phyloP scores from a whole-genome alignment of 1,140 invertebrate species.

The Proctacanthus coquilletti region DNA sequence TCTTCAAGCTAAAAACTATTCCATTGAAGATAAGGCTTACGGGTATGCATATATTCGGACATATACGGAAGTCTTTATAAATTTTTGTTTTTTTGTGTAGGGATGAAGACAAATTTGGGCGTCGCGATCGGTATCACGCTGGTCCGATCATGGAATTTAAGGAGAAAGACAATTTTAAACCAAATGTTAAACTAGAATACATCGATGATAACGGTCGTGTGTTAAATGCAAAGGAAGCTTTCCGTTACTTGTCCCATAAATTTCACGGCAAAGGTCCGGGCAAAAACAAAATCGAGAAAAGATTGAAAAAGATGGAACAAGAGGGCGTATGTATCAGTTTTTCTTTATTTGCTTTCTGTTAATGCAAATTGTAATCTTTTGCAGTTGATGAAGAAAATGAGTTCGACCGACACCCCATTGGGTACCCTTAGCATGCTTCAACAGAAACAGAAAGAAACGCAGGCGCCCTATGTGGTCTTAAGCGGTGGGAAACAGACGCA shows the following conservation, averaged over 20 bases:
- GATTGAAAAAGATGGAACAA: slow-evolving; percentile 88
- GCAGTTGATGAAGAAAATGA: slow-evolving; percentile 95
- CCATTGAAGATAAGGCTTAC: slow-evolving; percentile 91
- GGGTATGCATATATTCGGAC: slow-evolving; percentile 35
- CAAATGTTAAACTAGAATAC: slow-evolving; percentile 93
- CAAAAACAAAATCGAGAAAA: slow-evolving; percentile 96
- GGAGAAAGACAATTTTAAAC: slow-evolving; percentile 87
- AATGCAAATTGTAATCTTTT: slow-evolving; percentile 42
- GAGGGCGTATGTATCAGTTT: slow-evolving; percentile 50
- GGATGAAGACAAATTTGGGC: slow-evolving; percentile 67
- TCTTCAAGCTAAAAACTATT: slow-evolving; percentile 83
- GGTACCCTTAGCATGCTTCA: slow-evolving; percentile 86
- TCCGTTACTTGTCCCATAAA: slow-evolving; percentile 87
- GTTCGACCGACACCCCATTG: slow-evolving; percentile 92
- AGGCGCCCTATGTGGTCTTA: slow-evolving; percentile 87
- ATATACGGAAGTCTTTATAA: neutral
- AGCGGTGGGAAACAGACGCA: slow-evolving; percentile 60
- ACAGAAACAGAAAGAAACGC: slow-evolving; percentile 92
- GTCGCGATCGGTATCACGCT: slow-evolving; percentile 54
- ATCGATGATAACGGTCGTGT: slow-evolving; percentile 86
- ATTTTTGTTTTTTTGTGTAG: slow-evolving; percentile 29
- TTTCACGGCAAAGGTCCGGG: slow-evolving; percentile 99
- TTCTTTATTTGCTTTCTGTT: slow-evolving; percentile 31
- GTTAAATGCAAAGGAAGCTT: slow-evolving; percentile 91
- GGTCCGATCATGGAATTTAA: slow-evolving; percentile 85